phyloP scores from a whole-genome alignment of 2,797 vertebrate species.

The Xerus rutilus region DNA sequence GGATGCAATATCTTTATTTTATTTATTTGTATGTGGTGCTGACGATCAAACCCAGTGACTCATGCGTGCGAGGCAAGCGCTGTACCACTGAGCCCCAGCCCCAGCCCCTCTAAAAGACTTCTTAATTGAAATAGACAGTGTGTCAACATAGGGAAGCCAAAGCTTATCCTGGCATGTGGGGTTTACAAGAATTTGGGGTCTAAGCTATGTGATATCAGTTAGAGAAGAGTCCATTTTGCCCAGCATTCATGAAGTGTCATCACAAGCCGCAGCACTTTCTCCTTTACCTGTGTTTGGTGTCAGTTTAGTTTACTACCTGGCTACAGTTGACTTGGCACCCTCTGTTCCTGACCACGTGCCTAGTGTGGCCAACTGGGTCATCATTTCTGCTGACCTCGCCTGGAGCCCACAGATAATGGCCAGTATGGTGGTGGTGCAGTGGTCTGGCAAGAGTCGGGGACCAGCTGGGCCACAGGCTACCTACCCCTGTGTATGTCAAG shows the following conservation, averaged over 20 bases:
- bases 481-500: background rate
- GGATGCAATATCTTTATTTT: too few relatives aligned
- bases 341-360: slow-evolving; percentile 23
- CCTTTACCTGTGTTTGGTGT: background rate
- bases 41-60: too few relatives aligned
- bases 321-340: slow-evolving; percentile 11
- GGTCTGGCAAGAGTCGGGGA: background rate
- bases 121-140: background rate
- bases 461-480: slow-evolving; percentile 5
- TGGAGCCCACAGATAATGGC: background rate
- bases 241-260: fast-evolving
- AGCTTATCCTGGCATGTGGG: background rate
- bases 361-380: slow-evolving; percentile 56
- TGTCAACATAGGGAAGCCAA: too few relatives aligned
- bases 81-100: too few relatives aligned
- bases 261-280: background rate
- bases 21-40: too few relatives aligned
- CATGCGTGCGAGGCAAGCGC: too few relatives aligned
- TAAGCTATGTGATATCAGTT: background rate
- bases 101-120: background rate
- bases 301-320: background rate
- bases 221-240: background rate
- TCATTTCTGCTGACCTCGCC: background rate
- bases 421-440: background rate
- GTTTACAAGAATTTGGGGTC: background rate